A percentile compares a stretch with the other conserved stretches of the same genome.
Conservation (phyloP, 2,888 invertebrate genomes). For the Opisthograptis luteolata region DNA sequence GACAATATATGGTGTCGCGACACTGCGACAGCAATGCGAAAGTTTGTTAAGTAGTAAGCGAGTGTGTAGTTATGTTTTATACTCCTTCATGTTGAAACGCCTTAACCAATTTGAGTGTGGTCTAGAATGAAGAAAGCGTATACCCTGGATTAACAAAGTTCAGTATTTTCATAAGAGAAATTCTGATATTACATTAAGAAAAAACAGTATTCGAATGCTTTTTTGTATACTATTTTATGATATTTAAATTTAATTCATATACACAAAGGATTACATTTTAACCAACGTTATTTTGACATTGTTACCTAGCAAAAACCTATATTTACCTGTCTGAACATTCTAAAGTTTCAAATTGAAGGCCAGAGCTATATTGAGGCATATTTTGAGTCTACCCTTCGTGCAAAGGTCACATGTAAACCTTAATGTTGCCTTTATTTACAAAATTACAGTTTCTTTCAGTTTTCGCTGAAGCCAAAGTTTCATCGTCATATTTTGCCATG, state of each 20-base stretch:
- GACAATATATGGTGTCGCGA: no score
- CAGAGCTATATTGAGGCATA: constrained; percentile 17
- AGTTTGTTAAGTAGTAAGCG: no score
- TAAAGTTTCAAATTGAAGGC: constrained; percentile 14
- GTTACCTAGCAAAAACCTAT: neutral
- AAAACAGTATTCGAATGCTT: no score
- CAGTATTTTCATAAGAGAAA: no score
- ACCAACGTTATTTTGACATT: neutral
- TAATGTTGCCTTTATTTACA: constrained; percentile 22
- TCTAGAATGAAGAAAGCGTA: no score
- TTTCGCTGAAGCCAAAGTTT: constrained; percentile 24
- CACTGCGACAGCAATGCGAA: no score
- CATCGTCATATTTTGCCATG: constrained; percentile 50
- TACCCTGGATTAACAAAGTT: no score
- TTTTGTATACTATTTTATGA: no score
- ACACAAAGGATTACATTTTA: neutral
- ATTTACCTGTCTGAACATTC: constrained; percentile 1
- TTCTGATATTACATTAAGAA: no score
- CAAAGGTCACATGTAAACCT: constrained; percentile 36
- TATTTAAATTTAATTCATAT: neutral
- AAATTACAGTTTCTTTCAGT: constrained; percentile 25
- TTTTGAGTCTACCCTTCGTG: constrained; percentile 17
- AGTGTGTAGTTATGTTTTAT: no score
- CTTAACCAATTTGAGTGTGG: no score
- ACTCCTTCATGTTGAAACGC: no score